phyloP scores from a whole-genome alignment of 2,113 vertebrate genomes.

The Pangasianodon hypophthalmus region DNA sequence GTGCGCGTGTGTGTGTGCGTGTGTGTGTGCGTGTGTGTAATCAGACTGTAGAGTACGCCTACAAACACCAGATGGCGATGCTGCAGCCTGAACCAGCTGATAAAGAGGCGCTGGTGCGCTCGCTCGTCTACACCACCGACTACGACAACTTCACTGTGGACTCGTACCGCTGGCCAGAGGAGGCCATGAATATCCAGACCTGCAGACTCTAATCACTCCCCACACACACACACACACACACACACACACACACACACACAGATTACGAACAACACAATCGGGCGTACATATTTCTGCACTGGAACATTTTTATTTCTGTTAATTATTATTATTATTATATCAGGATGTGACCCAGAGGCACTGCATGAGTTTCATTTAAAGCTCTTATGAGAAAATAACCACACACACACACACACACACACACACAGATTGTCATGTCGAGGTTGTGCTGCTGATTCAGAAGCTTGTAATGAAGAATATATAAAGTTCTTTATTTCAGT shows the following conservation, averaged over 20 bases:
- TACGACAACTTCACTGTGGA: slow-evolving; percentile 85
- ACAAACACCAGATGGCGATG: slow-evolving; percentile 81
- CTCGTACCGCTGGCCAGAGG: slow-evolving; percentile 86
- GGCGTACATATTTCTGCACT: not conserved
- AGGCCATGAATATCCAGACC: slow-evolving; percentile 82
- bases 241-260: not conserved
- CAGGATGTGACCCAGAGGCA: not conserved
- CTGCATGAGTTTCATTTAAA: not conserved
- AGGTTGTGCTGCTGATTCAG: not conserved
- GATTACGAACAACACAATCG: not conserved
- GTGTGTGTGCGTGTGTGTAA: not conserved
- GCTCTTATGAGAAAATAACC: not conserved
- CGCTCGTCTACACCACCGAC: slow-evolving; percentile 82
- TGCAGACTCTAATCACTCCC: slow-evolving; percentile 74
- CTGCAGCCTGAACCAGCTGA: slow-evolving; percentile 85
- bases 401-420: not conserved
- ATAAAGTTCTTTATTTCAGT: not conserved
- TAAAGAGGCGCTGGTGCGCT: slow-evolving; percentile 82
- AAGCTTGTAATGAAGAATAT: not conserved
- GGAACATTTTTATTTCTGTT: not conserved
- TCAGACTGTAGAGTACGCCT: slow-evolving; percentile 88
- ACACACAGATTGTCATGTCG: not conserved
- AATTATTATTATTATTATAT: not conserved
- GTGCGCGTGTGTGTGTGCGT: not conserved
- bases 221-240: slow-evolving; percentile 32